Evolutionary conservation across 2,888 invertebrate genomes (phyloP).

Genomic region (Periphyllus acericola): DNA sequence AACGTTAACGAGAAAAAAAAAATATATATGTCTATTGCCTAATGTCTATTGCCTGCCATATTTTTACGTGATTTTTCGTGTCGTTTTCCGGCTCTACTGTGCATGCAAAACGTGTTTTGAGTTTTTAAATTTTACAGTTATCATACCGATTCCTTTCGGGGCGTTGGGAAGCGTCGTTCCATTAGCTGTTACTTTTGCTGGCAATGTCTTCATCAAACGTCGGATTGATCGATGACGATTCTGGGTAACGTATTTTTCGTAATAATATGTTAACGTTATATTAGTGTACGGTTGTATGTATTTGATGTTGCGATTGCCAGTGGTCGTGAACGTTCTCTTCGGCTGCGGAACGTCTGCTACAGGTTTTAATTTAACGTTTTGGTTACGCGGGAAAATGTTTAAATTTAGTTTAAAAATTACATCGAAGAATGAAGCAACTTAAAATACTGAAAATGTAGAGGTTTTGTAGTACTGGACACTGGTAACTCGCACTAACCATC

Average conservation of each 20-base stretch:
- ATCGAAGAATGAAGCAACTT: too few relatives aligned
- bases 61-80: slow-evolving; percentile 22
- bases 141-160: neutral
- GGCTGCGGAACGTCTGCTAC: neutral
- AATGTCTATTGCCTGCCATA: slow-evolving; percentile 49
- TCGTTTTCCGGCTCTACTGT: slow-evolving; percentile 54
- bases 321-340: neutral
- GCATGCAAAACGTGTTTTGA: slow-evolving; percentile 22
- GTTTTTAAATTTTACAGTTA: neutral
- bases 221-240: slow-evolving; percentile 55
- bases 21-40: too few relatives aligned
- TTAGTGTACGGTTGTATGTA: neutral
- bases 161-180: neutral
- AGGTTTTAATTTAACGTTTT: neutral
- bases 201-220: slow-evolving; percentile 51
- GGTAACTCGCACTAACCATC: too few relatives aligned
- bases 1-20: slow-evolving; percentile 21
- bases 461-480: too few relatives aligned
- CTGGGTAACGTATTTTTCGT: slow-evolving; percentile 48
- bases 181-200: neutral
- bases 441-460: too few relatives aligned
- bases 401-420: too few relatives aligned
- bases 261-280: neutral
- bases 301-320: neutral
- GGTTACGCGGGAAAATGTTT: neutral